phyloP scores from a whole-genome alignment of 2,888 invertebrate species.

The Eucera pruinosa region DNA sequence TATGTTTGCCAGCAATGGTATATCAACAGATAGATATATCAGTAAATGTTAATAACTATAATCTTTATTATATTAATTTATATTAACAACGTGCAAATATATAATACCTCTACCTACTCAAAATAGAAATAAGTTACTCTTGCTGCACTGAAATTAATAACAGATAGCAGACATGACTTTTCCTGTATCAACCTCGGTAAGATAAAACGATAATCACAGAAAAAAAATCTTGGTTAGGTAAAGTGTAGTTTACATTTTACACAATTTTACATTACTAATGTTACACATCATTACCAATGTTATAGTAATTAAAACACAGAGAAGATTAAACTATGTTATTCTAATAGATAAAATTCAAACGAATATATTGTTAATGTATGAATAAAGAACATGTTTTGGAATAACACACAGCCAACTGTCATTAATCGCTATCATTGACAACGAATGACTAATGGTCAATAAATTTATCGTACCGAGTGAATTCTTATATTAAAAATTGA shows the following conservation, averaged over 20 bases:
- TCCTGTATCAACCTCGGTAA: conserved; percentile 6
- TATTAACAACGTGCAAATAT: too few species aligned
- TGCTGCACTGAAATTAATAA: neutral
- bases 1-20: neutral
- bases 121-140: conserved; percentile 6
- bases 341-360: neutral
- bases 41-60: neutral
- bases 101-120: conserved; percentile 4
- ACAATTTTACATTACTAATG: neutral
- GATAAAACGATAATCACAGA: conserved; percentile 1
- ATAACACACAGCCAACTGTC: conserved; percentile 17
- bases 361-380: conserved; percentile 7
- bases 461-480: neutral
- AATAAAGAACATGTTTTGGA: neutral
- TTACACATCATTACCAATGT: neutral
- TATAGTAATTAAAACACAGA: neutral
- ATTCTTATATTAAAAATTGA: neutral
- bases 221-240: neutral
- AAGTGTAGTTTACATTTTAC: conserved; percentile 22
- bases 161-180: conserved; percentile 20
- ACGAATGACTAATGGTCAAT: neutral
- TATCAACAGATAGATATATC: neutral
- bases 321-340: neutral
- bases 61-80: too few species aligned
- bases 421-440: neutral